Evolutionary conservation across 1,140 invertebrate genomes (phyloP).

Genomic region (Nephila pilipes): DNA sequence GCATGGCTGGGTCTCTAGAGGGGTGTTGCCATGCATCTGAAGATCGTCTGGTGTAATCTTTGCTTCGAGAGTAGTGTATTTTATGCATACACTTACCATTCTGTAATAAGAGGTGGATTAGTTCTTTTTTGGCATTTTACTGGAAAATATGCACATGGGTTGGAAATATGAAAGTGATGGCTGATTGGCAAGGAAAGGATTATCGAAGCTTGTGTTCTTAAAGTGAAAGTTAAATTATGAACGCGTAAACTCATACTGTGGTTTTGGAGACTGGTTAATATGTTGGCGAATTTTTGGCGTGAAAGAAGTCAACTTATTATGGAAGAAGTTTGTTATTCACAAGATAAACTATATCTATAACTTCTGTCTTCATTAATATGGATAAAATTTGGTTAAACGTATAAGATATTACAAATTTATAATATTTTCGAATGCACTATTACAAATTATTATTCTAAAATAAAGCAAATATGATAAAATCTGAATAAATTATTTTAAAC

Average conservation of each 20-base stretch:
- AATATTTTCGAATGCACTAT: no score
- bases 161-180: neutral
- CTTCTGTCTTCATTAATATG: no score
- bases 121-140: neutral
- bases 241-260: neutral
- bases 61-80: neutral
- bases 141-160: neutral
- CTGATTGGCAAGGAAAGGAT: neutral
- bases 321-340: no score
- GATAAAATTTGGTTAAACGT: no score
- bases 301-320: no score
- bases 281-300: no score
- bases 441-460: no score
- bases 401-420: no score
- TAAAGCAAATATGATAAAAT: no score
- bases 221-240: neutral
- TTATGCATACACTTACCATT: neutral
- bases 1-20: neutral
- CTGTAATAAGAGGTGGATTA: neutral
- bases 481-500: no score
- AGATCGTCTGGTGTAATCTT: slow-evolving; percentile 16
- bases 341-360: no score
- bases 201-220: neutral
- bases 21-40: neutral
- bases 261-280: no score